Conservation (phyloP, 2,888 invertebrate genomes). For the Gari tellinella region DNA sequence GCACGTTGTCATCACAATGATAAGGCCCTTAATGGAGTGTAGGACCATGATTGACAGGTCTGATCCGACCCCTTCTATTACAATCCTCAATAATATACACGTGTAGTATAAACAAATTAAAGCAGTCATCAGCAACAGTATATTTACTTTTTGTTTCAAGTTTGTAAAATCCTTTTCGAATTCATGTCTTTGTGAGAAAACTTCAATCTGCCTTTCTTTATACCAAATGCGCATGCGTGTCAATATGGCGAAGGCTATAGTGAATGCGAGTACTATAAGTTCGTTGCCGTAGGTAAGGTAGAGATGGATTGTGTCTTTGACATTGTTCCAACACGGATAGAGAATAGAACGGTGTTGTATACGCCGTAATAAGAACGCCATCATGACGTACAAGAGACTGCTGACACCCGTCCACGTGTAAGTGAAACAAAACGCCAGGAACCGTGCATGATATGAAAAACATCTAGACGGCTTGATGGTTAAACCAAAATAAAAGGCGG, state of each 20-base stretch:
- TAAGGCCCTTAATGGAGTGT: constrained; percentile 31
- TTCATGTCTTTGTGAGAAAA: neutral
- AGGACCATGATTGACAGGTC: constrained; percentile 35
- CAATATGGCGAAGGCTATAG: constrained; percentile 1
- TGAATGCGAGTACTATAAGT: constrained; percentile 24
- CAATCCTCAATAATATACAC: constrained; percentile 9
- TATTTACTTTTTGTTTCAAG: constrained; percentile 22
- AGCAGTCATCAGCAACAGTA: constrained; percentile 7
- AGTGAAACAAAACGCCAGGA: constrained; percentile 41
- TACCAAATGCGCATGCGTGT: constrained; percentile 26
- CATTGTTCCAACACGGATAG: constrained; percentile 32
- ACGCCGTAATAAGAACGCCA: constrained; percentile 18
- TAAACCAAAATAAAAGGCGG: constrained; percentile 36
- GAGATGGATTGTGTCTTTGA: constrained; percentile 32
- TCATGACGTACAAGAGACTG: constrained; percentile 35
- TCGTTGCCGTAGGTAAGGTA: constrained; percentile 46
- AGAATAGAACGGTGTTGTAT: neutral
- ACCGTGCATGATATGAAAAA: constrained; percentile 38
- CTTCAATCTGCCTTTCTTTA: neutral
- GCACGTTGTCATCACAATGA: constrained; percentile 32
- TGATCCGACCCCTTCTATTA: constrained; percentile 22
- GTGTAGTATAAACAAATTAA: constrained; percentile 29
- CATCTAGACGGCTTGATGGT: constrained; percentile 50
- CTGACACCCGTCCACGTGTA: constrained; percentile 42
- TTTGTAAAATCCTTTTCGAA: constrained; percentile 3